A percentile compares a stretch with the other conserved stretches of the same genome.
Conservation (phyloP, 1,140 invertebrate genomes). For the Drosophila pruinosa region DNA sequence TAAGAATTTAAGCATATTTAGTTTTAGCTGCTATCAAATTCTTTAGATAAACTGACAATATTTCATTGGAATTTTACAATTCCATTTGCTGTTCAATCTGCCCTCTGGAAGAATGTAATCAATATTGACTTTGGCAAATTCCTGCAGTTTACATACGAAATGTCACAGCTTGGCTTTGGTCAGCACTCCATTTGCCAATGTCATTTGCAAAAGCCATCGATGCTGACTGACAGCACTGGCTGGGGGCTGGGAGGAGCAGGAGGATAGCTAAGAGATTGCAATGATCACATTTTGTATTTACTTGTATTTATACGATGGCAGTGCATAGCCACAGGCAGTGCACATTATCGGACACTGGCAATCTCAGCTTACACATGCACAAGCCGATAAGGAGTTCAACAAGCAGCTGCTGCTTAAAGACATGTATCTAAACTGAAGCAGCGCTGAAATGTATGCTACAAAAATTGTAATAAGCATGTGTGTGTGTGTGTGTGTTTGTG, state of each 20-base stretch:
- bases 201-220: slow-evolving; percentile 25
- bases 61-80: background rate
- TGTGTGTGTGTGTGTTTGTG: background rate
- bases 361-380: slow-evolving; percentile 30
- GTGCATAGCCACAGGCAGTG: slow-evolving; percentile 19
- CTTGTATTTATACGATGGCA: background rate
- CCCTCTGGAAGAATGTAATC: slow-evolving; percentile 11
- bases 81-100: background rate
- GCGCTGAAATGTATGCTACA: slow-evolving; percentile 24
- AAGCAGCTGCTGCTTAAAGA: slow-evolving; percentile 21
- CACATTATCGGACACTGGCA: slow-evolving; percentile 27
- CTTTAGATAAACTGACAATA: background rate
- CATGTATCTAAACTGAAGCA: slow-evolving; percentile 7
- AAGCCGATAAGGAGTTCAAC: background rate
- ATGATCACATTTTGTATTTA: slow-evolving; percentile 12
- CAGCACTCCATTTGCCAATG: slow-evolving; percentile 30
- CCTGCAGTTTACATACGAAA: slow-evolving; percentile 16
- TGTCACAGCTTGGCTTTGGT: slow-evolving; percentile 25
- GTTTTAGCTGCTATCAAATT: no score
- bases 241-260: background rate
- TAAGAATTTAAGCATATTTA: background rate
- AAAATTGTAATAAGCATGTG: slow-evolving; percentile 1
- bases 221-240: background rate
- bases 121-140: slow-evolving; percentile 38
- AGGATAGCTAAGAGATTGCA: slow-evolving; percentile 20